Evolutionary conservation across 2,888 invertebrate genomes (phyloP), one percentile per base, ranked within the genome.

Genomic region (Dione vanillae): DNA sequence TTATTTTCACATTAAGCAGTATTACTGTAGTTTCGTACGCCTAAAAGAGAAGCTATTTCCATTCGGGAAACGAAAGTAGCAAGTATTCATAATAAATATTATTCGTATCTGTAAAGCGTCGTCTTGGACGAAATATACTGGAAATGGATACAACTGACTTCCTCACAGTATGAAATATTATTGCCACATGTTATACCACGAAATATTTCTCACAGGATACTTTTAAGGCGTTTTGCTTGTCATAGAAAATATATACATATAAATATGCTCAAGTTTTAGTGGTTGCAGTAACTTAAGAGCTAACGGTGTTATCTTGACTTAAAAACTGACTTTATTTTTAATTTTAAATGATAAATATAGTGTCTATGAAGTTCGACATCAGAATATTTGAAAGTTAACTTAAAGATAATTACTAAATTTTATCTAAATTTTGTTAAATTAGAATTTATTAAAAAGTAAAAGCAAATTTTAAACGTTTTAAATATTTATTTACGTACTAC

Each of bases 111-210:
- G 59, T 64, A 16, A 45, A 59, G 64, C 69, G 54, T 72, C 72
- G 67, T 72, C 74, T 72, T 67, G 62, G 20, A 56, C 56, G 67
- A 68, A 70, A 72, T 74, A 70, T 74, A 70, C 64, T 65, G 51
- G 27, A 69, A 56, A 41, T 65, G 40, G 67, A 74, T 72, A 74
- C 61, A 67, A 61, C 69, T 72, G 67, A 75, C 75, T 74, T 74
- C 75, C 75, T 74, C 70, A 74, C 71, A 66, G 65, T 65, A 71
- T 71, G 74, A 76, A 74, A 75, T 76, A 75, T 75, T 71, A 72
- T 70, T 73, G 2, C 71, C 71, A 74, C 74, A 68, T 75, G 72
- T 75, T 74, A 74, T 74, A 69, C 67, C 68, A 74, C 65, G 68
- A 62, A 69, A 69, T 76, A 74, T 67, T 71, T 73, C 72, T 72